Conservation (phyloP, 2,113 vertebrate genomes). For the Aegypius monachus region DNA sequence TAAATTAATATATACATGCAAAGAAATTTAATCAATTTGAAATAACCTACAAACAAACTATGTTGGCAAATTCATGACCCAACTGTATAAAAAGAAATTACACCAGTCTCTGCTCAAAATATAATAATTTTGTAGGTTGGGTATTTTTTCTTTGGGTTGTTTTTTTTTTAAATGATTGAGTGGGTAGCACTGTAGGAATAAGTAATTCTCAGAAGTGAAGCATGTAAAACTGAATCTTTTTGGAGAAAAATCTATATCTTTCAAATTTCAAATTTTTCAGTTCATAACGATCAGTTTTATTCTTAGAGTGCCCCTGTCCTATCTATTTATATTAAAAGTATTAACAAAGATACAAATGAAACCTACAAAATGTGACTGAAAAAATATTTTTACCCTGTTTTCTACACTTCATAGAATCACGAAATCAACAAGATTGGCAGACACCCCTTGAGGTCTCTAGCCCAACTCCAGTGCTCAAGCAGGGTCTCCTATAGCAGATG, state of each 20-base stretch:
- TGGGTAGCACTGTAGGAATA: not conserved
- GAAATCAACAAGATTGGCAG: not conserved
- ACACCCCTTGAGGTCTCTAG: rapidly evolving
- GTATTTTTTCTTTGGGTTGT: not conserved
- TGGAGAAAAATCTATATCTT: not conserved
- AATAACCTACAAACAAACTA: not conserved
- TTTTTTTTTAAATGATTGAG: not conserved
- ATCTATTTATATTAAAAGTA: not conserved
- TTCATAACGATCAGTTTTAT: not conserved
- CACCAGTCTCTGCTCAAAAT: not conserved
- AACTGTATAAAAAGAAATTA: not conserved
- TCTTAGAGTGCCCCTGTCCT: not conserved
- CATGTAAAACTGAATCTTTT: not conserved
- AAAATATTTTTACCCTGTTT: not conserved
- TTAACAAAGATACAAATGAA: not conserved
- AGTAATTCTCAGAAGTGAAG: not conserved
- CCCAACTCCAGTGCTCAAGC: not conserved
- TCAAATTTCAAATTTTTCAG: not conserved
- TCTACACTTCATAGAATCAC: not conserved
- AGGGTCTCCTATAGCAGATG: rapidly evolving
- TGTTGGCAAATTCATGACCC: not conserved
- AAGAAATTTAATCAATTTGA: not conserved
- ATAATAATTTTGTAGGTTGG: not conserved
- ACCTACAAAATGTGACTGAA: not conserved
- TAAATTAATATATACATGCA: not conserved